Base-by-base conservation (phyloP, 2,113 vertebrate species). In the Otocyon megalotis region DNA sequence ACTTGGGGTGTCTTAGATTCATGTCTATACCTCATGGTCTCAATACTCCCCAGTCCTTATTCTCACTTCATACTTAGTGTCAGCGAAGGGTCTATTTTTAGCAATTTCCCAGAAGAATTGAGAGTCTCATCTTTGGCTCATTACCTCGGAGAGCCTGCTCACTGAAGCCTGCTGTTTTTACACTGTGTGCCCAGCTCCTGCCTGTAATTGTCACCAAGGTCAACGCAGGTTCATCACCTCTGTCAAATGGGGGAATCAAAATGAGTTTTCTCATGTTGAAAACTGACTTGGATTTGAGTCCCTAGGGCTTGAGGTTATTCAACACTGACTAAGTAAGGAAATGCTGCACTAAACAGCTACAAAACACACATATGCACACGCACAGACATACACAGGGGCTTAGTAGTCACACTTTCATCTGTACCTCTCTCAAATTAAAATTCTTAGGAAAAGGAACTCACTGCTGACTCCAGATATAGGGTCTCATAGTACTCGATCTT, bases 191-290 rank as follows among this genome's bases (percentile, higher is more conserved):
- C 71, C 48, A 69, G 24, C n/a, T 97, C 58, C 94, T 96, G 87
- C 90, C 79, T 95, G 28, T 87, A 95, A 95, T 71, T 97, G 97
- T 97, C 94, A 96, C 56, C 48, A n/a, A 94, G 90, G 81, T 96
- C 97, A 96, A 37, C 72, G 72, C 6, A 96, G 77, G 92, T 81
- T 67, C n/a, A 1, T 83, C 93, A 97, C 88, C 81, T 95, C 97
- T 98, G 97, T 98, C 97, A 98, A 93, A 92, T 26, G 26, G 43
- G 28, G 5, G 20, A 83, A 95, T 94, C 67, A 96, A 95, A 96
- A 94, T 92, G 56, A 97, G 71, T 96, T 97, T 97, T 97, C 71
- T 96, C 65, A 43, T 72, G 72, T 94, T 69, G 77, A 97, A 94
- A 89, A 74, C 83, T 94, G 95, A 91, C 82, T 84, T 87, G 20